Conservation (phyloP, 2,888 invertebrate genomes). For the Spatulosminthurus flaviceps region DNA sequence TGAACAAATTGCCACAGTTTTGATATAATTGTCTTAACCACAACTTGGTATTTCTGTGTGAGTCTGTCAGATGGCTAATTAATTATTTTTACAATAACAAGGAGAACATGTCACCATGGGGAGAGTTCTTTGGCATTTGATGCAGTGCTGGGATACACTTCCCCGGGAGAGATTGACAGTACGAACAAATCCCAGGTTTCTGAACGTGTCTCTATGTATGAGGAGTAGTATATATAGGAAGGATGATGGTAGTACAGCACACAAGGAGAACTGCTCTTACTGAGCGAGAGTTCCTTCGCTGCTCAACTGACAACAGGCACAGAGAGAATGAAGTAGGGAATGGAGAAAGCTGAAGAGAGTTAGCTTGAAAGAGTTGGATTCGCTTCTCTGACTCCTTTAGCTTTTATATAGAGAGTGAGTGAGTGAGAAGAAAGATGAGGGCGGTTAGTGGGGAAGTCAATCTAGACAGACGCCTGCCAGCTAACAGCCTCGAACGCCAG, state of each 20-base stretch:
- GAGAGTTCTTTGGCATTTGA: not conserved
- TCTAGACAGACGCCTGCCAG: slow-evolving; percentile 38
- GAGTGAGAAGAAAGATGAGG: slow-evolving; percentile 42
- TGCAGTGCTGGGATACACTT: not conserved
- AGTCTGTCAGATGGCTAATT: not conserved
- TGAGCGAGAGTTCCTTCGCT: slow-evolving; percentile 2
- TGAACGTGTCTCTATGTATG: not conserved
- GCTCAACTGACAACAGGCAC: slow-evolving; percentile 17
- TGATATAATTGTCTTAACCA: not conserved
- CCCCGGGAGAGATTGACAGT: not conserved
- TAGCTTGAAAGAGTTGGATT: slow-evolving; percentile 42
- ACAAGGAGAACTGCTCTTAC: not conserved
- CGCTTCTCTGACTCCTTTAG: slow-evolving; percentile 15
- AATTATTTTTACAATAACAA: not conserved
- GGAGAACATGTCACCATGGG: not conserved
- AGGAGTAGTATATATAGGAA: not conserved
- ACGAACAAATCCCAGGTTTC: not conserved
- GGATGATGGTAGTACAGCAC: not conserved
- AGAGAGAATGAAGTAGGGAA: slow-evolving; percentile 27
- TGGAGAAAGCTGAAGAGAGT: slow-evolving; percentile 23
- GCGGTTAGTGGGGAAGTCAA: slow-evolving; percentile 44
- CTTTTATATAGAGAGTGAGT: slow-evolving; percentile 27
- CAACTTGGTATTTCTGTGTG: not conserved
- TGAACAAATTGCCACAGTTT: no score
- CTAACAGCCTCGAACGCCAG: slow-evolving; percentile 25